Conservation (phyloP, 2,113 vertebrate species). For the Nycticorax nycticorax region DNA sequence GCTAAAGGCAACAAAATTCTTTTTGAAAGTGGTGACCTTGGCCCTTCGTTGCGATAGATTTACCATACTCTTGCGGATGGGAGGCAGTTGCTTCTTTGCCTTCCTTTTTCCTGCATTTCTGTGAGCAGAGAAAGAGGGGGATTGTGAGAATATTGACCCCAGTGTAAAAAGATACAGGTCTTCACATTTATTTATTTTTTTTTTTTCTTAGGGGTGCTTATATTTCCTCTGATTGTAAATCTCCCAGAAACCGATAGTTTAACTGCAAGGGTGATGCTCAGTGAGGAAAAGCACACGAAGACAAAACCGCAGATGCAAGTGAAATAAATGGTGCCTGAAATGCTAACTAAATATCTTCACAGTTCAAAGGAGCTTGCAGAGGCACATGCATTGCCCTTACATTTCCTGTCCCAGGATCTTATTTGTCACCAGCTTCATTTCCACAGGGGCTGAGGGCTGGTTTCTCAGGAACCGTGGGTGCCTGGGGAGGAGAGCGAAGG, state of each 20-base stretch:
- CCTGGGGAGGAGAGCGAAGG: not conserved
- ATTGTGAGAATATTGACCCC: not conserved
- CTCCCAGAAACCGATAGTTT: not conserved
- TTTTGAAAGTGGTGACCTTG: not conserved
- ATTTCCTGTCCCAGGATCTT: not conserved
- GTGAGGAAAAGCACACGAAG: not conserved
- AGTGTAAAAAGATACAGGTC: not conserved
- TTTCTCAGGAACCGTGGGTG: not conserved
- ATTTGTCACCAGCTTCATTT: not conserved
- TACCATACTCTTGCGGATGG: not conserved
- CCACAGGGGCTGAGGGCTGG: not conserved
- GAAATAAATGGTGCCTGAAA: conserved; percentile 25
- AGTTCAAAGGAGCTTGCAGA: not conserved
- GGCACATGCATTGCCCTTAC: not conserved
- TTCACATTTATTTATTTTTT: not conserved
- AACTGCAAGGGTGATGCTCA: not conserved
- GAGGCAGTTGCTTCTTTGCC: not conserved
- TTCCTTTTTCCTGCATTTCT: not conserved
- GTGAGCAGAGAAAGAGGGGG: not conserved
- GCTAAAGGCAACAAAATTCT: not conserved
- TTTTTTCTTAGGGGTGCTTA: not conserved
- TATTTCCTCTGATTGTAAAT: not conserved
- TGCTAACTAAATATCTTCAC: not conserved
- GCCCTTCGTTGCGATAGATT: not conserved
- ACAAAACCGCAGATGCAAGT: not conserved